Evolutionary conservation across 2,113 vertebrate genomes (phyloP), one percentile per base, ranked within the genome.

Genomic region (Mugil cephalus): DNA sequence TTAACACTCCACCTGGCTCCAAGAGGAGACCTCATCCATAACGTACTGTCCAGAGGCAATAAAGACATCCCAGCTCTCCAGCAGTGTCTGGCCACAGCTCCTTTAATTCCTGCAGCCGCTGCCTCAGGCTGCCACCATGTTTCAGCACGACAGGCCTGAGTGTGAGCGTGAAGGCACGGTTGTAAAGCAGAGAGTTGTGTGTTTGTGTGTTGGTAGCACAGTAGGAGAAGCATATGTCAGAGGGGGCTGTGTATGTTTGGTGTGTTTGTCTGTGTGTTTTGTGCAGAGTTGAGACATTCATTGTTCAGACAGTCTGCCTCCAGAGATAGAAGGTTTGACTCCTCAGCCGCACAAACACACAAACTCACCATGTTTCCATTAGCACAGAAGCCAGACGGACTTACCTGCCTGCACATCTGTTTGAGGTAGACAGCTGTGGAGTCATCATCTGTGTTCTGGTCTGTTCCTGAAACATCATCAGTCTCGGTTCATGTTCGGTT

Each of bases 51-150:
- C 55, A 66, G 56, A 77, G 71, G 63, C 62, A 15, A 78, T 74
- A n/a, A 74, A 86, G 73, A 46, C 74, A n/a, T 74, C 36, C 64
- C 18, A n/a, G 10, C 40, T 46, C 58, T 39, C 21, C 63, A 19
- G 35, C 3, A 18, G 30, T 10, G 62, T 73, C 10, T 17, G 67
- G 40, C 51, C 39, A 68, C 13, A 8, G 10, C 45, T 71, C 46
- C 48, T 59, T 48, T 76, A 65, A 61, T 51, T 69, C 59, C 64
- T 38, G 8, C 34, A 12, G 7, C 58, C 65, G 40, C 68, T 58
- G 74, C 87, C 84, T 62, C 17, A 66, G 80, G 75, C 76, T 67
- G 76, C 83, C 51, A 24, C 74, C 56, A 39, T 86, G 80, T 80
- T 83, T 87, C 79, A 82, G 79, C 11, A 18, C 11, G 18, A 66